Conservation (phyloP, 2,113 vertebrate genomes). For the Clupea harengus region DNA sequence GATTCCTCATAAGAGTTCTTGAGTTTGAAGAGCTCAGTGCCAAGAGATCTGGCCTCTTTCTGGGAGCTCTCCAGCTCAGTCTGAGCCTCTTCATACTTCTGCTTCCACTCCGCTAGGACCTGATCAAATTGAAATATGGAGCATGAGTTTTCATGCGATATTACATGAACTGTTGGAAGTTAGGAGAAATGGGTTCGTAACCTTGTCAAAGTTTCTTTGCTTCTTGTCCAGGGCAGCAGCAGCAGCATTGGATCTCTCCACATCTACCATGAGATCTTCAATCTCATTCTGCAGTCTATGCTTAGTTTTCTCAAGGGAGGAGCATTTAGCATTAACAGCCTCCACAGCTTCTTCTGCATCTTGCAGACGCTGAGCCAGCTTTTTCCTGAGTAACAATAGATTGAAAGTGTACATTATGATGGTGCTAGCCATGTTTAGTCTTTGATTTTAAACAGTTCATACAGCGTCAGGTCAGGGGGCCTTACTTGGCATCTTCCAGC, state of each 20-base stretch:
- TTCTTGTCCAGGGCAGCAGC: conserved; percentile 74
- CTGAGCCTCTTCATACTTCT: too few relatives aligned
- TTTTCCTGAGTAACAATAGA: conserved; percentile 65
- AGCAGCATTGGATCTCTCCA: conserved; percentile 72
- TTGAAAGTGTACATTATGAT: too few relatives aligned
- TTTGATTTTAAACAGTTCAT: too few relatives aligned
- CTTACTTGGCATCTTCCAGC: background rate
- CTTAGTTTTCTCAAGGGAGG: conserved; percentile 77
- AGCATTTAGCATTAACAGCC: conserved; percentile 79
- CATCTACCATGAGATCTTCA: conserved; percentile 77
- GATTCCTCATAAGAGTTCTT: conserved; percentile 69
- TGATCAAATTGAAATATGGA: too few relatives aligned
- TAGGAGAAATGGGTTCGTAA: conserved; percentile 20
- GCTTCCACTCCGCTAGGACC: too few relatives aligned
- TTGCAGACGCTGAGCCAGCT: conserved; percentile 76
- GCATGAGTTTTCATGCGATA: too few relatives aligned
- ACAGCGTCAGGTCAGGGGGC: too few relatives aligned
- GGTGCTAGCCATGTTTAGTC: too few relatives aligned
- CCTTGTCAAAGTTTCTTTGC: conserved; percentile 80
- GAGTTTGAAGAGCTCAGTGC: conserved; percentile 67
- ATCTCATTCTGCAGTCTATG: conserved; percentile 79
- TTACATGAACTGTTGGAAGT: too few relatives aligned
- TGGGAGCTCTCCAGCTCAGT: conserved; percentile 60
- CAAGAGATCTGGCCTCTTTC: conserved; percentile 62
- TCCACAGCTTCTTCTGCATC: conserved; percentile 77